Evolutionary conservation across 2,113 vertebrate species (phyloP).

Genomic region (Clinocottus analis): DNA sequence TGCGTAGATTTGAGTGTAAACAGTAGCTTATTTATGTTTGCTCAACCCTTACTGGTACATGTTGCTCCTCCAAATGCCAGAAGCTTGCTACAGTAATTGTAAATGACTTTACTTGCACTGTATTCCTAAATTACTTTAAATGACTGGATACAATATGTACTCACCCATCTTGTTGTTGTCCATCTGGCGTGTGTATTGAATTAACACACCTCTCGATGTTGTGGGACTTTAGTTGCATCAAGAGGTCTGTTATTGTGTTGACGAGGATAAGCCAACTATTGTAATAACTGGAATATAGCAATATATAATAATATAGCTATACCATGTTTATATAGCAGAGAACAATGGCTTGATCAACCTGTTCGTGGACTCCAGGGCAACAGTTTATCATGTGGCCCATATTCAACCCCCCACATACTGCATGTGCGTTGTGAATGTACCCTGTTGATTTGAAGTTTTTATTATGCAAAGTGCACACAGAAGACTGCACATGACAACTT

Average conservation of each 20-base stretch:
- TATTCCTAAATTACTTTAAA: no score
- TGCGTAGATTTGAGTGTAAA: conserved; percentile 37
- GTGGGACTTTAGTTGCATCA: background rate
- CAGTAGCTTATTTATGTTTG: conserved; percentile 28
- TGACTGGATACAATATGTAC: no score
- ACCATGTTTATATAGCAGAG: background rate
- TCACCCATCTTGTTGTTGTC: no score
- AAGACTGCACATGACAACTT: background rate
- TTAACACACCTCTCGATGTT: background rate
- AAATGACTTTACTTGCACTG: background rate
- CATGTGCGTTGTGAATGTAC: background rate
- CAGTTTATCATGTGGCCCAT: background rate
- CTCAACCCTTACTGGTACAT: conserved; percentile 35
- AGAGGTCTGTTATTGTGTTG: background rate
- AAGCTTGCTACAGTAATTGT: background rate
- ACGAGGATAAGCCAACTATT: background rate
- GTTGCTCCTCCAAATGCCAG: background rate
- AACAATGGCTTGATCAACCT: background rate
- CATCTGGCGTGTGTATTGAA: no score
- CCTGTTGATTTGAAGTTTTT: background rate
- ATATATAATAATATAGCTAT: background rate
- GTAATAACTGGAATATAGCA: background rate
- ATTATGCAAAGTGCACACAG: background rate
- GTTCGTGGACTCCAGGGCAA: background rate
- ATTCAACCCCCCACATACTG: background rate